phyloP scores from a whole-genome alignment of 2,888 invertebrate species.

The Gymnocheta viridis region DNA sequence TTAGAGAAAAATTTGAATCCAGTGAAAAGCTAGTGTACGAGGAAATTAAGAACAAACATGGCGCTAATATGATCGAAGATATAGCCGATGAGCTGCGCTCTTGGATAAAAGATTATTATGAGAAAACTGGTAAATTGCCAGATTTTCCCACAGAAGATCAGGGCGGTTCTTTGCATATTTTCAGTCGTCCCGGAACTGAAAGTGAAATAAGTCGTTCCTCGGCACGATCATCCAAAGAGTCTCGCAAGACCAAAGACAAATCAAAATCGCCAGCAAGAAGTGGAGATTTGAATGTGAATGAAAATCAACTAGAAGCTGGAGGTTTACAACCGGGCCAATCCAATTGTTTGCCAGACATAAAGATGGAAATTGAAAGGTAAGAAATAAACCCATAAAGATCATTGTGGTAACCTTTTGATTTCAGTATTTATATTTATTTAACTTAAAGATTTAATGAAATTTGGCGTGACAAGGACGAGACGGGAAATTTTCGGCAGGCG shows the following conservation, averaged over 20 bases:
- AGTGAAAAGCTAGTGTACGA: slow-evolving; percentile 85
- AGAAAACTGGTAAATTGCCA: slow-evolving; percentile 92
- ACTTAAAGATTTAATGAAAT: slow-evolving; percentile 86
- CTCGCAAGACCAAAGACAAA: slow-evolving; percentile 89
- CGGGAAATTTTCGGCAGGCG: slow-evolving; percentile 87
- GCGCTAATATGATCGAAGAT: slow-evolving; percentile 90
- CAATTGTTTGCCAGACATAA: slow-evolving; percentile 88
- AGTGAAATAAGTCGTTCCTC: slow-evolving; percentile 91
- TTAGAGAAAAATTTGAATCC: slow-evolving; percentile 87
- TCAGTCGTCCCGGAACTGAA: slow-evolving; percentile 91
- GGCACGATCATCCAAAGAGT: slow-evolving; percentile 89
- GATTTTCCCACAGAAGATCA: slow-evolving; percentile 95
- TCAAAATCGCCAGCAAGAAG: slow-evolving; percentile 84
- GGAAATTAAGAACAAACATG: slow-evolving; percentile 87
- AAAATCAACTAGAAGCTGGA: slow-evolving; percentile 83
- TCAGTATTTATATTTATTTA: not conserved
- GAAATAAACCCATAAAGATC: slow-evolving; percentile 7
- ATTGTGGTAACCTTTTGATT: too few species aligned
- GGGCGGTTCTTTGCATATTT: slow-evolving; percentile 93
- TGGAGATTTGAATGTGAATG: slow-evolving; percentile 84
- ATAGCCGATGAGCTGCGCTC: slow-evolving; percentile 93
- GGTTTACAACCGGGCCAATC: slow-evolving; percentile 87
- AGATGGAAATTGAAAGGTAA: slow-evolving; percentile 88
- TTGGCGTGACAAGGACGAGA: slow-evolving; percentile 92
- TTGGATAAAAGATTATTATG: slow-evolving; percentile 93